phyloP scores from a whole-genome alignment of 1,140 invertebrate genomes.

The Lysiphlebus fabarum region DNA sequence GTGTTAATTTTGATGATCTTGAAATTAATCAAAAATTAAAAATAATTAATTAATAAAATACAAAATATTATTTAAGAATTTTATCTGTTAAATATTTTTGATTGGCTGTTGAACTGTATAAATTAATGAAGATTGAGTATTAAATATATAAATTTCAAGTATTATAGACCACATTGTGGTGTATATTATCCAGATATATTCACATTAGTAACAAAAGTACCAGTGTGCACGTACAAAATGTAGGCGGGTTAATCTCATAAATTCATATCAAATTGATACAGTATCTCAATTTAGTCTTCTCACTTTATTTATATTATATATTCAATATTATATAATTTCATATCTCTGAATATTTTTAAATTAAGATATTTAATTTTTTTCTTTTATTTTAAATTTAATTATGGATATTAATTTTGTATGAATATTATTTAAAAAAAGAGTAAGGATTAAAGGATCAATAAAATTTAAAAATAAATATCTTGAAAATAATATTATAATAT shows the following conservation, averaged over 20 bases:
- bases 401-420: too few species aligned
- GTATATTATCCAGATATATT: too few species aligned
- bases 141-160: constrained; percentile 20
- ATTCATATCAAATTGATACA: constrained; percentile 23
- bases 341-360: too few species aligned
- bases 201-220: constrained; percentile 15
- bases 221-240: constrained; percentile 1
- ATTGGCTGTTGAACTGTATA: constrained; percentile 5
- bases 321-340: too few species aligned
- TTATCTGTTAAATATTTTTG: background rate
- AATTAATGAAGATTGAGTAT: constrained; percentile 18
- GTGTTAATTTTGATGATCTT: too few species aligned
- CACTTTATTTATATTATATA: background rate
- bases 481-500: too few species aligned
- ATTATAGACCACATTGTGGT: constrained; percentile 5
- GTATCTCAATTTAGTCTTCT: background rate
- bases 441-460: too few species aligned
- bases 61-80: background rate
- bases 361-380: too few species aligned
- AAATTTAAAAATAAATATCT: too few species aligned
- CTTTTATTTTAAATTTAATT: too few species aligned
- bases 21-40: too few species aligned
- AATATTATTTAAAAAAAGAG: too few species aligned
- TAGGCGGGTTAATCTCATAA: constrained; percentile 21
- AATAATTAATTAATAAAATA: background rate